Evolutionary conservation across 2,888 invertebrate genomes (phyloP), one percentile per base, ranked within the genome.

Genomic region (Drosophila parthenogenetica): DNA sequence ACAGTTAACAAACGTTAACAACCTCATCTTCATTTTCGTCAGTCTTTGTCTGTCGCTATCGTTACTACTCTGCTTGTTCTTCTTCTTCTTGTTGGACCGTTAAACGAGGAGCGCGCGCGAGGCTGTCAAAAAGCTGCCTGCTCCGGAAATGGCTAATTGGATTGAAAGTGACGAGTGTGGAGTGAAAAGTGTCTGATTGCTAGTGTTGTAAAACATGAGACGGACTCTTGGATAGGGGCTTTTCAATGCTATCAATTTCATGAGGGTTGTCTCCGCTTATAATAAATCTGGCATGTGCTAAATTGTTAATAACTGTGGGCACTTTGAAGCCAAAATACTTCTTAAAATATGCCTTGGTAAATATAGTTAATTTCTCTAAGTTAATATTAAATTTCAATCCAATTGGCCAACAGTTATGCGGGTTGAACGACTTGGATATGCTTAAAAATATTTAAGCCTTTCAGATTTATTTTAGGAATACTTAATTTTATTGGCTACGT

Each of bases 121-220:
- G 37, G 63, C 64, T 72, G 72, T 69, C 82, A 67, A 75, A 85
- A 83, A 81, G 84, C 84, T 75, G 79, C 53, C 59, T 82, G 80
- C 72, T 72, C 81, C 88, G 82, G 82, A 83, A 83, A 77, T 70
- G 68, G 69, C 83, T 87, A 86, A 87, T 83, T 83, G 77, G 86
- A 74, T 61, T 69, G 59, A 55, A 67, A 69, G 63, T 69, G 66
- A 19, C 43, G 40, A 37, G 32, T n/a, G 32, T 22, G 40, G 58
- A 54, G 78, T 60, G 63, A 63, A 53, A 77, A 60, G 61, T 53
- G 54, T 73, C 50, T 73, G 77, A 73, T 69, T 62, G 53, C 48
- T 16, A 65, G 74, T 66, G 62, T 64, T 71, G 84, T 55, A 66
- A 49, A 73, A 69, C 63, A 64, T 45, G 22, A 16, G 46, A 29